A percentile compares a stretch with the other conserved stretches of the same genome.
phyloP scores from a whole-genome alignment of 2,888 invertebrate species.

The Microplitis deprimator region DNA sequence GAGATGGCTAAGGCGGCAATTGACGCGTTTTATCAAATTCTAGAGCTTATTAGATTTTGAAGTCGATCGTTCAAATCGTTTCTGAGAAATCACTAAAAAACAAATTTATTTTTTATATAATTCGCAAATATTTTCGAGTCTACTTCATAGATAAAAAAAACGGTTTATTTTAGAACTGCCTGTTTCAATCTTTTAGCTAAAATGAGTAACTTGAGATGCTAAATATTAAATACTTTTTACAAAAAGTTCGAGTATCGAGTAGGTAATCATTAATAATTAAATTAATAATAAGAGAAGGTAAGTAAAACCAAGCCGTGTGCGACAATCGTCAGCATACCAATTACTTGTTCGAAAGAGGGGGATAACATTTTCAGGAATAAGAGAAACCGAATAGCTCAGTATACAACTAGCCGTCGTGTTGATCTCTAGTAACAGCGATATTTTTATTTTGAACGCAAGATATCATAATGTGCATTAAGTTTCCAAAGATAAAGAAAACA shows the following conservation, averaged over 20 bases:
- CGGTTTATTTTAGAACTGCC: too few relatives aligned
- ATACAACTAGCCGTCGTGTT: constrained; percentile 60
- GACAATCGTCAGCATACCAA: constrained; percentile 24
- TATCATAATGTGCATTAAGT: neutral
- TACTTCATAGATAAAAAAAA: too few relatives aligned
- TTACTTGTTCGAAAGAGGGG: constrained; percentile 33
- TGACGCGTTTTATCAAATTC: too few relatives aligned
- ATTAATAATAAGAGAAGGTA: constrained; percentile 7
- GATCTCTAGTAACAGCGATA: constrained; percentile 42
- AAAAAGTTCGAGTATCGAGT: constrained; percentile 11
- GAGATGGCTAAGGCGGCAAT: too few relatives aligned
- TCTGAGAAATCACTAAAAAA: too few relatives aligned
- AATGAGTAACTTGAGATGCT: too few relatives aligned
- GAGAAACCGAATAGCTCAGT: constrained; percentile 51
- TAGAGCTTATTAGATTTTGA: too few relatives aligned
- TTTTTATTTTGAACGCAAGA: neutral
- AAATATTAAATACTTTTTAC: too few relatives aligned
- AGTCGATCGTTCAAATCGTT: too few relatives aligned
- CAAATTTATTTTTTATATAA: too few relatives aligned
- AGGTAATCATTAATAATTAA: constrained; percentile 6
- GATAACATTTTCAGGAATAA: constrained; percentile 35
- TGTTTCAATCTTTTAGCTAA: too few relatives aligned
- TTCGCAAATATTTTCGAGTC: too few relatives aligned
- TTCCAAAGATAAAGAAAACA: constrained; percentile 2
- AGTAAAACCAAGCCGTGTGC: constrained; percentile 16